Evolutionary conservation across 2,888 invertebrate genomes (phyloP).

Genomic region (Drosophila tanythrix): DNA sequence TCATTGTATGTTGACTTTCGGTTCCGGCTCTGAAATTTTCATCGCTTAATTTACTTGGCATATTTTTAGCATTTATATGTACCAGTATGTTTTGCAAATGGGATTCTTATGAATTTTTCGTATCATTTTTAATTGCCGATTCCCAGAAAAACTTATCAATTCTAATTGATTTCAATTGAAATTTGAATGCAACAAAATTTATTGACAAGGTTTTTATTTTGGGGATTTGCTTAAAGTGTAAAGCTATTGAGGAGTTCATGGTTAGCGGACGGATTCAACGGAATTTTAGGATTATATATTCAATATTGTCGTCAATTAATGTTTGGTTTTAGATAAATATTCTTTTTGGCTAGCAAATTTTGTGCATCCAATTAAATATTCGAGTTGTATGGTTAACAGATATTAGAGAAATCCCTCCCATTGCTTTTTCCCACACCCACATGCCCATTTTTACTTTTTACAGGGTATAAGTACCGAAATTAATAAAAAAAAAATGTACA

Average conservation of each 20-base stretch:
- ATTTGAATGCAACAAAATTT: neutral
- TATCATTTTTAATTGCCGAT: neutral
- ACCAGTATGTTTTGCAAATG: no score
- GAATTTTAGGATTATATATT: neutral
- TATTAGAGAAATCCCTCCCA: accelerated
- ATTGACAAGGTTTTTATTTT: neutral
- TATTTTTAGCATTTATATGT: neutral
- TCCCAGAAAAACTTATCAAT: neutral
- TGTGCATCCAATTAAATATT: neutral
- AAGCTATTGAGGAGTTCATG: neutral
- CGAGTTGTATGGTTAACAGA: neutral
- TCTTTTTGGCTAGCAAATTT: accelerated
- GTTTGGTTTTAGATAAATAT: neutral
- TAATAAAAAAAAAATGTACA: constrained; percentile 14
- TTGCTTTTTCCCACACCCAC: neutral
- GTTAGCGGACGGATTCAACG: neutral
- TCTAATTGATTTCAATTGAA: constrained; percentile 1
- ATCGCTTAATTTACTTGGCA: neutral
- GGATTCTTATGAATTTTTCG: neutral
- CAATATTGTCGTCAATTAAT: neutral
- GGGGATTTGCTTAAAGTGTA: no score
- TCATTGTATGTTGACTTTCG: neutral
- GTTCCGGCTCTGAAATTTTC: neutral
- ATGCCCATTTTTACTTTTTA: neutral
- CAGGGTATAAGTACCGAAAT: constrained; percentile 35